Evolutionary conservation across 2,113 vertebrate genomes (phyloP).

Genomic region (Notothenia coriiceps): DNA sequence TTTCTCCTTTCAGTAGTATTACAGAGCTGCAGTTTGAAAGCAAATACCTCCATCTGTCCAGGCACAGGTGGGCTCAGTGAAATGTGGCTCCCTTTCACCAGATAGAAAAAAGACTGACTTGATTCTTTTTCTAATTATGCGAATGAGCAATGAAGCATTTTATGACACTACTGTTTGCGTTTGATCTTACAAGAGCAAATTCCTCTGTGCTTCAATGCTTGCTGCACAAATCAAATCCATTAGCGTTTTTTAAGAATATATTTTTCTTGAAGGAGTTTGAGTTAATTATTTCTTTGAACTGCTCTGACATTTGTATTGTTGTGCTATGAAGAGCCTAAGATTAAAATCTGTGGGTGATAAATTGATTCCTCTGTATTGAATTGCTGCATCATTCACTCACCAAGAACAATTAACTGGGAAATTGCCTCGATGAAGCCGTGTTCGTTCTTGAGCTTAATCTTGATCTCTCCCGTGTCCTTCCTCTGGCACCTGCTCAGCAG

Average conservation of each 20-base stretch:
- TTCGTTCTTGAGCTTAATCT: constrained; percentile 89
- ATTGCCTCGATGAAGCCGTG: constrained; percentile 84
- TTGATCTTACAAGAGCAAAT: background rate
- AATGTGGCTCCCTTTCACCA: background rate
- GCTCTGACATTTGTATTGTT: background rate
- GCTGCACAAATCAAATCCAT: background rate
- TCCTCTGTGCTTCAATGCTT: background rate
- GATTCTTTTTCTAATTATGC: background rate
- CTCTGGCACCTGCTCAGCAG: constrained; percentile 85
- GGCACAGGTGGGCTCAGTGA: constrained; percentile 22
- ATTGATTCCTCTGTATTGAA: background rate
- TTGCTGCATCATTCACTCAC: constrained; percentile 77
- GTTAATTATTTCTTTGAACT: constrained; percentile 2
- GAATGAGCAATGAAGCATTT: background rate
- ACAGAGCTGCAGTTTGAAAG: background rate
- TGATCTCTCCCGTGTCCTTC: constrained; percentile 88
- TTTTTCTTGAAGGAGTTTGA: constrained; percentile 6
- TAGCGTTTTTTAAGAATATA: background rate
- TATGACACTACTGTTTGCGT: constrained; percentile 6
- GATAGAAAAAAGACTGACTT: constrained; percentile 2
- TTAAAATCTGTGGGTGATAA: background rate
- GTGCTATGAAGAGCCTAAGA: background rate
- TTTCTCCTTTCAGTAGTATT: background rate
- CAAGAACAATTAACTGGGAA: constrained; percentile 86
- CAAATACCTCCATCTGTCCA: background rate